Evolutionary conservation across 2,797 vertebrate species (phyloP), one percentile per base, ranked within the genome.

Genomic region (Australoheros facetus): DNA sequence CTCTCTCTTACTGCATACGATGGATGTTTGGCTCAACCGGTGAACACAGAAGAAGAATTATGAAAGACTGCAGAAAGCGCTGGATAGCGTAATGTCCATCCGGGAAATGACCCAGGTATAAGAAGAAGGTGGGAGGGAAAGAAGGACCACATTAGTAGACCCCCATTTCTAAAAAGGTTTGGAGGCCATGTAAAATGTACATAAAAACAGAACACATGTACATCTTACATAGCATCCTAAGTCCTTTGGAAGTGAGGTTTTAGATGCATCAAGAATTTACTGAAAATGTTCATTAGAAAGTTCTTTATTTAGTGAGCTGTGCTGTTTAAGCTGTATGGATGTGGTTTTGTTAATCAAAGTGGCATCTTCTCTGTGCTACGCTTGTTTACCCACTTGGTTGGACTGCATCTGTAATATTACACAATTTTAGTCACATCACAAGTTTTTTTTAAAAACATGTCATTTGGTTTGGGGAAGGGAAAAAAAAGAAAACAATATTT

Each of bases 1-100:
- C 78, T 79, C 80, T 89, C 60, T 92, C 75, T 91, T 79, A 75
- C 82, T 85, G 79, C 80, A 76, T 79, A 82, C 80, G 84, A 87
- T 84, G 83, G 85, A 89, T 91, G 82, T 88, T 87, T 85, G 91
- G 87, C 86, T 90, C 82, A 90, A 88, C 88, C 82, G 88, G 91
- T 95, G 88, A 90, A 92, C 90, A 93, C 94, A 99, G 98, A 99
- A 99, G 93, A 99, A 99, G 95, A 99, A 99, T 95, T 99, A 99
- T 12, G 98, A 99, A 92, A 96, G 98, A 88, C 96, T 99, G 93
- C 98, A 99, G 95, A 99, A 99, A 94, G 98, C 98, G 11, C 90
- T 99, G 95, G 98, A 99, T 92, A 99, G 98, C 58, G 98, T 99
- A 86, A 99, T 99, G 98, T 99, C 98, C 80, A 99, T 99, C 86